Evolutionary conservation across 2,888 invertebrate genomes (phyloP), one percentile per base, ranked within the genome.

Genomic region (Agriopis aurantiaria): DNA sequence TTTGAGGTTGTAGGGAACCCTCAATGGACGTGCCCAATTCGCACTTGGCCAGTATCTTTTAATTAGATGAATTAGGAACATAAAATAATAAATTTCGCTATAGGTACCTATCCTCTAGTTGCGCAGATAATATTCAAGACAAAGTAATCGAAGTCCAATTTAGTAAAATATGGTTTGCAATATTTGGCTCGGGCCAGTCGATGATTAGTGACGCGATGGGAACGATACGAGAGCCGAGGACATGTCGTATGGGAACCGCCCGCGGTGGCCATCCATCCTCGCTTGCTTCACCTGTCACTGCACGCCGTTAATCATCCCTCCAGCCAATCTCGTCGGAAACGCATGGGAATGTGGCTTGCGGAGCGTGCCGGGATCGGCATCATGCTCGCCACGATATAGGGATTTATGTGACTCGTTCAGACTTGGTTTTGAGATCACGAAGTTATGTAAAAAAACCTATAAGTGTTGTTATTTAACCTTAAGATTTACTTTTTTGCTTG

Each of bases 161-260:
- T 66, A 43, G 53, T 55, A 56, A 71, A 72, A 70, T 51, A 57
- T 66, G 57, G 65, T 59, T 55, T 64, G 73, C 71, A 76, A 68
- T 76, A 76, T 81, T 80, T 75, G 73, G 75, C 73, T 62, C 69
- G 75, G 73, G 71, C 70, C 63, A 78, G 69, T 69, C 79, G 75
- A 77, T 82, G 82, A 85, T 87, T 85, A 85, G 77, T 75, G 49
- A 61, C 75, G 76, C 76, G 79, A 82, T 85, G 85, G 81, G 84
- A 85, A 85, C 80, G 74, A 74, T 79, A 72, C 81, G 75, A 58
- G 49, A 49, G n/a, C 56, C n/a, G 61, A 65, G 65, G 52, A 65
- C 71, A 71, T 65, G 65, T 76, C 72, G 82, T 80, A 88, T 91
- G 91, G 82, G 91, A 92, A 91, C 73, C 87, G 92, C 91, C 90